Percentiles rank a stretch among this genome's conserved stretches.
phyloP scores from a whole-genome alignment of 2,888 invertebrate species.

The Rhamphomyia laevipes region DNA sequence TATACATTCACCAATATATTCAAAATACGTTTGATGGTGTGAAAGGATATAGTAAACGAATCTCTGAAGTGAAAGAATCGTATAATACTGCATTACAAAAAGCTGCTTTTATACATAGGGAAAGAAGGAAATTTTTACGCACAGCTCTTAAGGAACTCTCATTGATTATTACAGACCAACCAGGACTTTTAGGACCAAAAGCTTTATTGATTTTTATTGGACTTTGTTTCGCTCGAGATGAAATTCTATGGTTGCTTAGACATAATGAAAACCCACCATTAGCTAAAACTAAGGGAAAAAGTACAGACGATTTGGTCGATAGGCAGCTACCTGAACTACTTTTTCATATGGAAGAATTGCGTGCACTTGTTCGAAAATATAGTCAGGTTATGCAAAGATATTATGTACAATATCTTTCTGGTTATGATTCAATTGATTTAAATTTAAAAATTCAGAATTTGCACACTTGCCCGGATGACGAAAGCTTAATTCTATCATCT shows the following conservation, averaged over 20 bases:
- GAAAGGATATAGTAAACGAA: constrained; percentile 86
- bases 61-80: constrained; percentile 92
- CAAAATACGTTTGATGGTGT: constrained; percentile 87
- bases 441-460: constrained; percentile 76
- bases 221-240: constrained; percentile 89
- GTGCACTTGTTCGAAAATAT: constrained; percentile 89
- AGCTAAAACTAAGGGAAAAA: constrained; percentile 70
- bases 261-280: constrained; percentile 93
- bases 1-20: constrained; percentile 89
- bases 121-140: constrained; percentile 89
- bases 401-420: constrained; percentile 92
- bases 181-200: constrained; percentile 91
- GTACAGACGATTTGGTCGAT: constrained; percentile 76
- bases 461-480: constrained; percentile 83
- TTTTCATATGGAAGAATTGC: constrained; percentile 95
- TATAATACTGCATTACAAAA: constrained; percentile 82
- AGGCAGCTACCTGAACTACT: constrained; percentile 92
- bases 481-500: constrained; percentile 85
- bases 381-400: constrained; percentile 95
- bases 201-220: constrained; percentile 94
- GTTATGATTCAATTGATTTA: constrained; percentile 88
- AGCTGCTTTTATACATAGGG: constrained; percentile 84
- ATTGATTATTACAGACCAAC: constrained; percentile 92
- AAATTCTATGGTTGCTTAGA: constrained; percentile 90
- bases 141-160: constrained; percentile 92